phyloP scores from a whole-genome alignment of 2,113 vertebrate species.

The Lepus americanus region DNA sequence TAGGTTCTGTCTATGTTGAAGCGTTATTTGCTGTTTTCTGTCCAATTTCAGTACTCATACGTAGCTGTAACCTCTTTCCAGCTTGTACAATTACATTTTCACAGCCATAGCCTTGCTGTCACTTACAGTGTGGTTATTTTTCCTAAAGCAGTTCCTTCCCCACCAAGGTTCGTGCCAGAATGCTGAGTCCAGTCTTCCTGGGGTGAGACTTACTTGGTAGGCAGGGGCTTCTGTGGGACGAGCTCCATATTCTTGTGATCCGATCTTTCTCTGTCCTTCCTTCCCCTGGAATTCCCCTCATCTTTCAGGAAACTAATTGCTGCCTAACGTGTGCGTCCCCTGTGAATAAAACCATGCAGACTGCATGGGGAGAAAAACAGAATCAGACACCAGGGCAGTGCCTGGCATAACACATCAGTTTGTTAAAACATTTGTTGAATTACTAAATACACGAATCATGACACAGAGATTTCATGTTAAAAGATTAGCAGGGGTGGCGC shows the following conservation, averaged over 20 bases:
- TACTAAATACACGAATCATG: not conserved
- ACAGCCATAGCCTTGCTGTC: not conserved
- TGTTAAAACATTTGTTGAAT: constrained; percentile 48
- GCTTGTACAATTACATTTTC: not conserved
- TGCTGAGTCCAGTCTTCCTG: not conserved
- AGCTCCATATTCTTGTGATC: not conserved
- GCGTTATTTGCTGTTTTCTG: not conserved
- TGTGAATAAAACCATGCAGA: not conserved
- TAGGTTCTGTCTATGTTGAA: constrained; percentile 19
- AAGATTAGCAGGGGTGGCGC: not conserved
- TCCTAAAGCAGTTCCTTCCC: constrained; percentile 5
- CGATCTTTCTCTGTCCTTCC: not conserved
- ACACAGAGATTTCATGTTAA: not conserved
- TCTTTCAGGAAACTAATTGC: constrained; percentile 16
- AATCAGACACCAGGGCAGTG: not conserved
- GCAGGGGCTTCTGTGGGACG: not conserved
- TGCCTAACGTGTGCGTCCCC: not conserved
- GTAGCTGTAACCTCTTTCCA: constrained; percentile 8
- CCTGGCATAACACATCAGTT: not conserved
- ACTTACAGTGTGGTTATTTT: constrained; percentile 9
- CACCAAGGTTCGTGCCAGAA: not conserved
- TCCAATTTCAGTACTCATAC: not conserved
- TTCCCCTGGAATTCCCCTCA: not conserved
- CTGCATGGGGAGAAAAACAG: not conserved
- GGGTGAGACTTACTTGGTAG: not conserved